Conservation (phyloP, 2,113 vertebrate genomes). For the Cynocephalus volans region DNA sequence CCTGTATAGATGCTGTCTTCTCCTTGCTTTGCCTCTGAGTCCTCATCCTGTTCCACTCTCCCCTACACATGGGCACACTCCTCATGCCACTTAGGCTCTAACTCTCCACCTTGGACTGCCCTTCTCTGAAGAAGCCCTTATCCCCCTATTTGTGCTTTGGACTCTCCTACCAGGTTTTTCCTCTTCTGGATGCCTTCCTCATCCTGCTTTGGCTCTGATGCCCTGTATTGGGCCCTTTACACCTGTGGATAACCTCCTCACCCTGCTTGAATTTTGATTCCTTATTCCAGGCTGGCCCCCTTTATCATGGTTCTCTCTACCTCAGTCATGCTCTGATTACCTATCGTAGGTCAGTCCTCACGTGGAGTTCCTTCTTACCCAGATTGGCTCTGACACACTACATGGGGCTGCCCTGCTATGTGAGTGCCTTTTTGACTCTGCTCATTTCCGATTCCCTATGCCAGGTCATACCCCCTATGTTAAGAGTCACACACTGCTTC, state of each 20-base stretch:
- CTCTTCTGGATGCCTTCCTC: neutral
- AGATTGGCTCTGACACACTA: neutral
- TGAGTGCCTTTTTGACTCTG: neutral
- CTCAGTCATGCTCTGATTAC: neutral
- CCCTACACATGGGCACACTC: neutral
- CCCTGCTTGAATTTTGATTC: neutral
- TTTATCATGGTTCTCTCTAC: neutral
- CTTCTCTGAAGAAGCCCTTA: neutral
- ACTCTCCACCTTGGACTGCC: neutral
- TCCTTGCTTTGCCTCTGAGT: neutral
- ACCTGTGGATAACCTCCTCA: neutral
- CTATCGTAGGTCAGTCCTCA: neutral
- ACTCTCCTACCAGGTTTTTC: neutral
- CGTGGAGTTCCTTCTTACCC: neutral
- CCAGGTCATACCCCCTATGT: neutral
- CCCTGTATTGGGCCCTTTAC: neutral
- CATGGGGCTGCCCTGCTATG: neutral
- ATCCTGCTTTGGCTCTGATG: neutral
- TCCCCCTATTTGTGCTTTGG: neutral
- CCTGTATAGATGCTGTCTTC: neutral
- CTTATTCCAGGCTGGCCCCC: neutral
- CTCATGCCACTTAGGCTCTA: neutral
- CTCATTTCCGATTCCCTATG: neutral
- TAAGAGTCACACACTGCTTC: neutral
- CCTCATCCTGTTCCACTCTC: neutral